Base-by-base conservation (phyloP, 1,140 invertebrate species). In the Bathynomus jamesi region DNA sequence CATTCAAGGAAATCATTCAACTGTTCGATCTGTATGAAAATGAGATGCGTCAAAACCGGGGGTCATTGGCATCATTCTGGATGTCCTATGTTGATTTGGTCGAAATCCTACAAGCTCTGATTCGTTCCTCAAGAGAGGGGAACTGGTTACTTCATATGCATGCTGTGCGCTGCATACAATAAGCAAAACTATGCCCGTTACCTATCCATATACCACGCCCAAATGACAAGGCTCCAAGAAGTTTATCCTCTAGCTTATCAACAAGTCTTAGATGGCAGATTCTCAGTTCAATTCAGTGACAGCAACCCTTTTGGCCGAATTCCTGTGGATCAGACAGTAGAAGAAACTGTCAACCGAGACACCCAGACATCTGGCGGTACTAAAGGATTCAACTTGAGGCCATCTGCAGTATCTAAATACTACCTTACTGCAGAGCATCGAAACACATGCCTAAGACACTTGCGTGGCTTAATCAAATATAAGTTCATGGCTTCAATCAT, bases 131-230 rank as follows among this genome's bases (percentile, higher is more conserved):
- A n/a, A 25, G 63, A 13, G 25, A 7, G 64, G 29, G 29, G 61
- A 62, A 60, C n/a, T n/a, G n/a, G n/a, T n/a, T n/a, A n/a, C n/a
- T n/a, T n/a, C n/a, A n/a, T n/a, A n/a, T 62, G 60, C 5, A 32
- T 60, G 13, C 61, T 32, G 68, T 67, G 68, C 46, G 21, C 61
- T 63, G 68, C 68, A 24, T 69, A 69, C 61, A 60, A 69, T 25
- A 69, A 30, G 68, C 10, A 62, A 5, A 69, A 69, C 29, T 69
- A 69, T 65, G 60, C 60, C 21, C 68, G 68, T 17, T 69, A 24
- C 46, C 68, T 69, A 24, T 3, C 21, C 7, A 8, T 24, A 24
- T 69, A 69, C 46, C 61, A 69, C 4, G 46, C 60, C 13, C 13
- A 17, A 24, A 69, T 69, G 68, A 62, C 68, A 7, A 3, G 25